These are phyloP conservation scores for Illadopsis cleaveri DNA, from an alignment of 2,113 vertebrate genomes.

Conservation along the genomic window DNA sequence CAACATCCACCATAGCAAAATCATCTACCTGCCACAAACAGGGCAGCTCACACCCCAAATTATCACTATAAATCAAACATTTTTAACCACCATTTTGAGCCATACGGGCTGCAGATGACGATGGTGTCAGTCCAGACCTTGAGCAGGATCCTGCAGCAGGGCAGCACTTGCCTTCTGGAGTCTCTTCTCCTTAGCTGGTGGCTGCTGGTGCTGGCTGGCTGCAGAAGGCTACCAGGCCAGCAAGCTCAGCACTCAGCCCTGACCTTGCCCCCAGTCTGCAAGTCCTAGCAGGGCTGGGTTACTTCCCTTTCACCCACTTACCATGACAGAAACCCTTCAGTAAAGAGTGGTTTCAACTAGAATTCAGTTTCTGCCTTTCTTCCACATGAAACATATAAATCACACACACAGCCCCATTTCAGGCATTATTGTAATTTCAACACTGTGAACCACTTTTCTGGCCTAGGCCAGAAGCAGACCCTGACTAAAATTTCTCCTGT, in stretches of 20 bases:
- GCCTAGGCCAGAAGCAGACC: not conserved
- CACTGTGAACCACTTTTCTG: not conserved
- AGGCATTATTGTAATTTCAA: not conserved
- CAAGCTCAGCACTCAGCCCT: not conserved
- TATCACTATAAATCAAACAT: not conserved
- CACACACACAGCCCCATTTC: not conserved
- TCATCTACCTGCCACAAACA: not conserved
- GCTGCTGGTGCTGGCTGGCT: not conserved
- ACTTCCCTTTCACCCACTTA: not conserved
- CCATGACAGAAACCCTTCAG: not conserved
- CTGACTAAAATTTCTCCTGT: not conserved
- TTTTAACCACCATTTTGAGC: not conserved
- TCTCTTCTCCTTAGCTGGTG: not conserved
- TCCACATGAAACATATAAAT: not conserved
- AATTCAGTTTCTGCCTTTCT: not conserved
- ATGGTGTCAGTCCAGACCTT: accelerated
- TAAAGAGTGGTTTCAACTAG: not conserved
- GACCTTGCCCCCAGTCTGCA: not conserved
- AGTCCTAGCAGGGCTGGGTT: not conserved
- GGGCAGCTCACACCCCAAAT: not conserved
- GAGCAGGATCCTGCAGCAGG: not conserved
- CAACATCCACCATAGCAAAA: accelerated
- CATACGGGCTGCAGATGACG: accelerated
- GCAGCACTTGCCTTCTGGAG: not conserved
- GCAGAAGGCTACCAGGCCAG: not conserved